Evolutionary conservation across 2,113 vertebrate species (phyloP).

Genomic region (Laticauda colubrina): DNA sequence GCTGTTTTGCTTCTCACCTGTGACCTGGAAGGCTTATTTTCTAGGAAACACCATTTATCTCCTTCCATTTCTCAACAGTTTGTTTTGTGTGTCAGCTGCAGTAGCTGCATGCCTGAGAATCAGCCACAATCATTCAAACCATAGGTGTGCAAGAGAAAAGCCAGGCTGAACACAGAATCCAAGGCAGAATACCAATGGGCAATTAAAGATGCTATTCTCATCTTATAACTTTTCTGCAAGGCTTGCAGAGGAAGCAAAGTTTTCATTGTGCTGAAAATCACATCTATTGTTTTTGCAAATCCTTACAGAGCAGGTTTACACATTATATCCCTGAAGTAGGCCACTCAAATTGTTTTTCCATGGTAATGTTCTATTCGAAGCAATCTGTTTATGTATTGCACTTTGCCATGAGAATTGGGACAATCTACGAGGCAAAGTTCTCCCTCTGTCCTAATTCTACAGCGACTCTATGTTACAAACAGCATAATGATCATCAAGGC

Average conservation of each 20-base stretch:
- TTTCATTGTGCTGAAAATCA: not conserved
- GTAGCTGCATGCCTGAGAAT: not conserved
- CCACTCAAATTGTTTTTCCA: slow-evolving; percentile 1
- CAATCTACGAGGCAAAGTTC: not conserved
- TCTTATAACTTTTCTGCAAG: not conserved
- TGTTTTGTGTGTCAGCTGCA: fast-evolving
- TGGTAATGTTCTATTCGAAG: not conserved
- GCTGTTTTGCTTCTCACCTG: not conserved
- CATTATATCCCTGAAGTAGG: not conserved
- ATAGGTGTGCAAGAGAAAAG: not conserved
- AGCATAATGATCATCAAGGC: not conserved
- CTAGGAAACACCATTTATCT: not conserved
- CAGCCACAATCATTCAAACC: not conserved
- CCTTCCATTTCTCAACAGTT: not conserved
- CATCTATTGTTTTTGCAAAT: not conserved
- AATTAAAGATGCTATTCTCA: slow-evolving; percentile 6
- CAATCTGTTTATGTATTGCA: not conserved
- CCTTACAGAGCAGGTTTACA: not conserved
- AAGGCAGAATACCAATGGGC: not conserved
- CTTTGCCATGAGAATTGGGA: not conserved
- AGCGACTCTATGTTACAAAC: not conserved
- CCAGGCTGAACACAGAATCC: not conserved
- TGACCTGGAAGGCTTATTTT: not conserved
- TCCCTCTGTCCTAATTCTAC: not conserved
- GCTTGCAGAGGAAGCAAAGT: slow-evolving; percentile 5